These are phyloP conservation scores for Atrichornis clamosus DNA, from an alignment of 2,113 vertebrate genomes.

Conservation along the genomic window DNA sequence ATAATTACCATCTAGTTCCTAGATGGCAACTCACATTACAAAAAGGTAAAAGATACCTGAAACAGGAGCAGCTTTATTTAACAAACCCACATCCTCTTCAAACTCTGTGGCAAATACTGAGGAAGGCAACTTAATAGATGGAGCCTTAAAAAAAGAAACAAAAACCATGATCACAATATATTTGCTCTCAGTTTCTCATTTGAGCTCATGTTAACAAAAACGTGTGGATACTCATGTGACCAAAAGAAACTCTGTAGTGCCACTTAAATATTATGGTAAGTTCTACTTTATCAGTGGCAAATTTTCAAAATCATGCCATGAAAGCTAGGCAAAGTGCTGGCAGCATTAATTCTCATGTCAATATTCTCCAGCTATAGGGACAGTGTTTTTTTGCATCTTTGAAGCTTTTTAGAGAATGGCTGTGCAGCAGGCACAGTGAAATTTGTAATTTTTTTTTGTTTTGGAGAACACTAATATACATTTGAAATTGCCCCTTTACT, in stretches of 20 bases:
- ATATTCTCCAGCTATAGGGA: neutral
- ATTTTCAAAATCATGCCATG: neutral
- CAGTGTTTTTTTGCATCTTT: neutral
- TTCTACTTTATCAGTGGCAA: accelerated
- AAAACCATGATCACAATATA: neutral
- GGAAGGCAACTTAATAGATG: slow-evolving; percentile 88
- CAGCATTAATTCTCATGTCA: neutral
- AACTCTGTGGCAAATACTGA: slow-evolving; percentile 97
- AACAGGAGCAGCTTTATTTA: slow-evolving; percentile 97
- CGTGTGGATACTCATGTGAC: neutral
- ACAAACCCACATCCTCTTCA: slow-evolving; percentile 92
- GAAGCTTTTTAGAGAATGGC: neutral
- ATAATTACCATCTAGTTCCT: neutral
- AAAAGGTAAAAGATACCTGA: slow-evolving; percentile 77
- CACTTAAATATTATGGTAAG: neutral
- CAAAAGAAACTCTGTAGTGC: neutral
- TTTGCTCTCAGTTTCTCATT: neutral
- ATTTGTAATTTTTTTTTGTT: neutral
- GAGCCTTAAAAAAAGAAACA: slow-evolving; percentile 67
- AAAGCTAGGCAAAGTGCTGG: neutral
- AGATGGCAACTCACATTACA: neutral
- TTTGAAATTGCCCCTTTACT: neutral
- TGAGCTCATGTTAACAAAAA: neutral
- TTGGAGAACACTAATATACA: neutral
- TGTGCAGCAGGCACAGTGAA: neutral